These are phyloP conservation scores for Myotis pilosus DNA, from an alignment of 2,797 vertebrate species.

Conservation along the genomic window DNA sequence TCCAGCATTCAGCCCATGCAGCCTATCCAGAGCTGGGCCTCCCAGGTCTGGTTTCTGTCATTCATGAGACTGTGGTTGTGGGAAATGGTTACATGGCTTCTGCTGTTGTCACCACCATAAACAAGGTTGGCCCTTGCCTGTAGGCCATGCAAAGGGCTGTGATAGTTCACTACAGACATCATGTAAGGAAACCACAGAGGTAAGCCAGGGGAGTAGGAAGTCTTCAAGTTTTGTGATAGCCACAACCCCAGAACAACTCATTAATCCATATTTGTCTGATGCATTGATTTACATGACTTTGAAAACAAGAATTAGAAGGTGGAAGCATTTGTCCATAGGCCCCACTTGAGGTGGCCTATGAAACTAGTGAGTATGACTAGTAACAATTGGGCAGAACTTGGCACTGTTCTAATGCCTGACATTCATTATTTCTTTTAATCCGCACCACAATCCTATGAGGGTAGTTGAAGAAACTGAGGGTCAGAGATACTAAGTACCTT, in stretches of 20 bases:
- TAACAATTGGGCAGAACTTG: not conserved
- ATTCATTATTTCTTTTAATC: not conserved
- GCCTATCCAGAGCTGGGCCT: not conserved
- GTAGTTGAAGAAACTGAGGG: not conserved
- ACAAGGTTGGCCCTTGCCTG: not conserved
- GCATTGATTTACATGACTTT: slow-evolving; percentile 10
- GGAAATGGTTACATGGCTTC: slow-evolving; percentile 58
- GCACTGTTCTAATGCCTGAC: not conserved
- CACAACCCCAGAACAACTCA: slow-evolving; percentile 5
- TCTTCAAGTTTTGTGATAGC: slow-evolving; percentile 9
- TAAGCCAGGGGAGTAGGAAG: slow-evolving; percentile 9
- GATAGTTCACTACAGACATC: slow-evolving; percentile 7
- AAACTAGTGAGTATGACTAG: not conserved
- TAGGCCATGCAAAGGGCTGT: slow-evolving; percentile 30
- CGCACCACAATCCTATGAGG: not conserved
- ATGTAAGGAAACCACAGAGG: slow-evolving; percentile 63
- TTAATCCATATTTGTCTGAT: slow-evolving; percentile 12
- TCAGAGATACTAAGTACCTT: not conserved
- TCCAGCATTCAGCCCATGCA: not conserved
- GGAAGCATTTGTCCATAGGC: not conserved
- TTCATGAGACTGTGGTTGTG: slow-evolving; percentile 55
- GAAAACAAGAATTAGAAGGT: slow-evolving; percentile 23
- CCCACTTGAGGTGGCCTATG: not conserved
- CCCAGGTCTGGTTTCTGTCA: slow-evolving; percentile 1
- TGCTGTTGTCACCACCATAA: slow-evolving; percentile 61